Evolutionary conservation across 2,113 vertebrate species (phyloP), one percentile per base, ranked within the genome.

Genomic region (Manacus vitellinus): DNA sequence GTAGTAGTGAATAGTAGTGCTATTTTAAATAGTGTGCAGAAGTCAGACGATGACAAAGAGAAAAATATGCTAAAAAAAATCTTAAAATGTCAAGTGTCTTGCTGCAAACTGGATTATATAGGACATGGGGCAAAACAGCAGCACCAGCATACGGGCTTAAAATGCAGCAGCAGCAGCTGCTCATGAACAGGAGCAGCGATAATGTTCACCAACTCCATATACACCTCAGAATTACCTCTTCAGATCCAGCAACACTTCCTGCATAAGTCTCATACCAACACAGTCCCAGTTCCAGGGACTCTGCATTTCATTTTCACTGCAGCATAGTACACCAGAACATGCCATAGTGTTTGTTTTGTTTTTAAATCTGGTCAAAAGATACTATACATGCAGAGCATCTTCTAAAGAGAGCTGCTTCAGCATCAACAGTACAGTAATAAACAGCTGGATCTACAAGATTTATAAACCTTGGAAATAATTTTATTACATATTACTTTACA

Each of bases 61-160:
- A 85, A 92, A 86, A 74, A 94, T 15, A 80, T 58, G 37, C 7
- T n/a, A 18, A 88, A 93, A 70, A 54, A 75, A 49, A 54, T 7
- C 27, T 51, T 85, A 63, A 90, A 92, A 90, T 55, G 63, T 67
- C 92, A 90, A 44, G 46, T 54, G 66, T n/a, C 47, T 83, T 92
- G 9, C 22, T 66, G 39, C 28, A 88, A 92, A 90, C 11, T 47
- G 71, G 33, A 88, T 68, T 55, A 85, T 55, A 56, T 15, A 71
- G 24, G 51, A 43, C 79, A 93, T 8, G 8, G 59, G 30, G 27
- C 5, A 14, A 94, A 68, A 23, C 51, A 80, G 43, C 47, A 92
- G 87, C 56, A 79, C 47, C 19, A 82, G 61, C 65, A 73, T 2
- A 11, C 1, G n/a, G 89, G 49, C 44, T 47, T 89, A 19, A 93